Conservation (phyloP, 2,113 vertebrate species). For the Crotalus horridus region DNA sequence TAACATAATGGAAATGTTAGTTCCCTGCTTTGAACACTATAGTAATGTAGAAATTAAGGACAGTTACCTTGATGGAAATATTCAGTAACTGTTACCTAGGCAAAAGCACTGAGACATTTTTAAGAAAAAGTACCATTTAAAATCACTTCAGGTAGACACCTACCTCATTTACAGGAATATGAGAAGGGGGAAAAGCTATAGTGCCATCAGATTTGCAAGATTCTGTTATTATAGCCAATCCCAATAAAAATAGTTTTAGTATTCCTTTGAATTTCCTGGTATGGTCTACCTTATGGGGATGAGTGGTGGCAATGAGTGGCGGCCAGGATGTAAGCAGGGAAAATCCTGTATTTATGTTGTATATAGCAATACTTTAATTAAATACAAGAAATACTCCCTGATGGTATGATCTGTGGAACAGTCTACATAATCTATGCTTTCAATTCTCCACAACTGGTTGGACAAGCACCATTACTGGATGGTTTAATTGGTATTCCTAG, state of each 20-base stretch:
- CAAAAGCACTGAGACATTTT: neutral
- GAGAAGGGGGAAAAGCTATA: neutral
- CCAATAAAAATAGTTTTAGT: neutral
- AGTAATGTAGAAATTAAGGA: neutral
- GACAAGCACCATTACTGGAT: neutral
- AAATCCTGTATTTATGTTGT: neutral
- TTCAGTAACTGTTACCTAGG: neutral
- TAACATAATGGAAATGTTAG: neutral
- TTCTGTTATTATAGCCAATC: neutral
- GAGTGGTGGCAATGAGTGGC: neutral
- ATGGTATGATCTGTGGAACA: neutral
- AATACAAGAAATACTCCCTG: neutral
- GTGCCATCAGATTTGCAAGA: neutral
- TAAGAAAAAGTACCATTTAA: neutral
- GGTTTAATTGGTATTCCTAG: neutral
- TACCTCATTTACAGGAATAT: neutral
- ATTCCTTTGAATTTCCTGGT: neutral
- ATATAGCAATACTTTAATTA: neutral
- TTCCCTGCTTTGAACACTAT: neutral
- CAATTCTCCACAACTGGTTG: neutral
- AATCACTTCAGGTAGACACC: neutral
- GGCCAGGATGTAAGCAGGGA: neutral
- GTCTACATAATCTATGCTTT: neutral
- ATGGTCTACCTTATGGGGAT: neutral
- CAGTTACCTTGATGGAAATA: neutral